Evolutionary conservation across 2,888 invertebrate genomes (phyloP).

Genomic region (Platycnemis pennipes): DNA sequence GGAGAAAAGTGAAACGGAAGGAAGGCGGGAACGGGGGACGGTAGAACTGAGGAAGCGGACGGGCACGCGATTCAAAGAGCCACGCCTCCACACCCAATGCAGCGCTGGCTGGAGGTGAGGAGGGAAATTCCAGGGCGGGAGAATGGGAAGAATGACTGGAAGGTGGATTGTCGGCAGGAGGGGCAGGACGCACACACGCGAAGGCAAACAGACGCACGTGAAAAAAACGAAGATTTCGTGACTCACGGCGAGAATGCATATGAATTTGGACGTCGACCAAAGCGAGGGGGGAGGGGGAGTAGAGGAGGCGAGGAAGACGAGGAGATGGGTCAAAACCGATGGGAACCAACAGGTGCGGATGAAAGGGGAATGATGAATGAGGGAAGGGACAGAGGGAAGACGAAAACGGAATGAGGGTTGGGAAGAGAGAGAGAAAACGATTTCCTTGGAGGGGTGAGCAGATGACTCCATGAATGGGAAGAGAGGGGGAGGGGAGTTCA

Average conservation of each 20-base stretch:
- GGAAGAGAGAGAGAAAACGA: too few species aligned
- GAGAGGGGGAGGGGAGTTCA: not conserved
- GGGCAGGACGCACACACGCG: not conserved
- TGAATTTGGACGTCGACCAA: constrained; percentile 11
- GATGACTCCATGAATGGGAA: too few species aligned
- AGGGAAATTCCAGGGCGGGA: too few species aligned
- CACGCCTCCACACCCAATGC: too few species aligned
- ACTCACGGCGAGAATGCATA: constrained; percentile 31
- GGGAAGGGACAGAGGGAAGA: too few species aligned
- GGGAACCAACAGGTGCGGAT: not conserved
- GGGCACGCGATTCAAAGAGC: too few species aligned
- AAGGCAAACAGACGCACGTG: constrained; percentile 1
- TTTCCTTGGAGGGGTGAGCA: too few species aligned
- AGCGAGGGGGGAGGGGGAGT: not conserved
- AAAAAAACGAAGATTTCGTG: not conserved
- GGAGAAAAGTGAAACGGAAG: not conserved
- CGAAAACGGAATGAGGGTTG: too few species aligned
- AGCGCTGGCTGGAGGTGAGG: too few species aligned
- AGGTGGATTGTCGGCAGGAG: too few species aligned
- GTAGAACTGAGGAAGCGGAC: not conserved
- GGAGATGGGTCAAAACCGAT: not conserved
- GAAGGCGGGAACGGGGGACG: not conserved
- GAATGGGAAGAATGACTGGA: too few species aligned
- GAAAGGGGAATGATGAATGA: too few species aligned
- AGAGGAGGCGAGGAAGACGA: not conserved